phyloP scores from a whole-genome alignment of 2,888 invertebrate species.

The Drosophila dives region DNA sequence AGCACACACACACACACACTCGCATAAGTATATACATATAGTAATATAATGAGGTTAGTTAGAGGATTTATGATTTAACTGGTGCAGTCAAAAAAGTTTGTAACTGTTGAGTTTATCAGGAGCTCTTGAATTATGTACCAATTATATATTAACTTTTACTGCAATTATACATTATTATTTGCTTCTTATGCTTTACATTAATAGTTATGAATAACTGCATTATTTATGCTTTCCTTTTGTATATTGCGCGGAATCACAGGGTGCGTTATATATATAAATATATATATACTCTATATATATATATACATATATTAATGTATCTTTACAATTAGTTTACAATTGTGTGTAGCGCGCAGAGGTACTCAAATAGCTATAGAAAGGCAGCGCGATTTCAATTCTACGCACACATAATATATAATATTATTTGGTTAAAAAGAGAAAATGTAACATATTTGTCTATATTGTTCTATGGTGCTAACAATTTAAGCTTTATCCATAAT shows the following conservation, averaged over 20 bases:
- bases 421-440: not conserved
- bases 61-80: constrained; percentile 36
- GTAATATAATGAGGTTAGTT: constrained; percentile 1
- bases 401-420: not conserved
- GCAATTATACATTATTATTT: constrained; percentile 4
- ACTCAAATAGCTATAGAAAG: constrained; percentile 18
- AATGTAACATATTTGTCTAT: not conserved
- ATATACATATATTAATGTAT: not conserved
- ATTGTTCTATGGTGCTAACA: not conserved
- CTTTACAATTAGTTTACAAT: constrained; percentile 41
- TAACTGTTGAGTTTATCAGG: constrained; percentile 22
- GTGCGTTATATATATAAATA: constrained; percentile 12
- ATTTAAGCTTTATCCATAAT: not conserved
- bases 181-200: not conserved
- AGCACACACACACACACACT: constrained; percentile 17
- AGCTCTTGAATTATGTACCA: constrained; percentile 15
- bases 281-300: not conserved
- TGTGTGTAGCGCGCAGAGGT: constrained; percentile 42
- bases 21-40: constrained; percentile 9
- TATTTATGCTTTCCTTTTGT: constrained; percentile 12
- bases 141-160: constrained; percentile 23
- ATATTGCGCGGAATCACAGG: constrained; percentile 41
- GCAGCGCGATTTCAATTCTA: constrained; percentile 1
- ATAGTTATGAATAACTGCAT: not conserved
- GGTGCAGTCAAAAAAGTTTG: constrained; percentile 66